phyloP scores from a whole-genome alignment of 2,888 invertebrate genomes.

The Acrobasis consociella region DNA sequence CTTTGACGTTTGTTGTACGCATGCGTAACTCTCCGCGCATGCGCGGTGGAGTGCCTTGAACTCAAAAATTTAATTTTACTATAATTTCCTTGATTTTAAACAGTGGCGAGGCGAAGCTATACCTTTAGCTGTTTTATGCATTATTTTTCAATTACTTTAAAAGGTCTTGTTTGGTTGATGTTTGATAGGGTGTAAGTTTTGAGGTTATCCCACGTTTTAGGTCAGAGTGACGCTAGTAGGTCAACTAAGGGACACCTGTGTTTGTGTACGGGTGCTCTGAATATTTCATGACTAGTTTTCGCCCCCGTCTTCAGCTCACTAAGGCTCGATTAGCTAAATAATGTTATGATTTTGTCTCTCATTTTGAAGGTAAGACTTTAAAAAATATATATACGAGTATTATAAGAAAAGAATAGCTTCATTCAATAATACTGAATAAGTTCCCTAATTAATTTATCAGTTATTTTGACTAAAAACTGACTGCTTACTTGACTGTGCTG shows the following conservation, averaged over 20 bases:
- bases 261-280: constrained; percentile 23
- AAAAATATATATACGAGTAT: too few relatives aligned
- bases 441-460: too few relatives aligned
- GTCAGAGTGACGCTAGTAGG: constrained; percentile 34
- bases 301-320: background rate
- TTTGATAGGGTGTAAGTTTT: background rate
- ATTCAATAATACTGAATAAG: too few relatives aligned
- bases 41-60: constrained; percentile 42
- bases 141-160: background rate
- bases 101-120: too few relatives aligned
- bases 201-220: constrained; percentile 24
- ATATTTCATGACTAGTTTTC: constrained; percentile 20
- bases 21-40: constrained; percentile 57
- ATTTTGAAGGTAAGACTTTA: too few relatives aligned
- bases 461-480: too few relatives aligned
- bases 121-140: background rate
- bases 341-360: background rate
- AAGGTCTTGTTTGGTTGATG: background rate
- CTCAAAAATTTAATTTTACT: constrained; percentile 9
- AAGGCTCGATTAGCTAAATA: background rate
- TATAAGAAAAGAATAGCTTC: too few relatives aligned
- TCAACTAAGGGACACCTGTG: constrained; percentile 26
- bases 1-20: constrained; percentile 67
- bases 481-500: too few relatives aligned
- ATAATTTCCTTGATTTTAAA: background rate